phyloP scores from a whole-genome alignment of 2,797 vertebrate species.

The Notolepis coatsorum region DNA sequence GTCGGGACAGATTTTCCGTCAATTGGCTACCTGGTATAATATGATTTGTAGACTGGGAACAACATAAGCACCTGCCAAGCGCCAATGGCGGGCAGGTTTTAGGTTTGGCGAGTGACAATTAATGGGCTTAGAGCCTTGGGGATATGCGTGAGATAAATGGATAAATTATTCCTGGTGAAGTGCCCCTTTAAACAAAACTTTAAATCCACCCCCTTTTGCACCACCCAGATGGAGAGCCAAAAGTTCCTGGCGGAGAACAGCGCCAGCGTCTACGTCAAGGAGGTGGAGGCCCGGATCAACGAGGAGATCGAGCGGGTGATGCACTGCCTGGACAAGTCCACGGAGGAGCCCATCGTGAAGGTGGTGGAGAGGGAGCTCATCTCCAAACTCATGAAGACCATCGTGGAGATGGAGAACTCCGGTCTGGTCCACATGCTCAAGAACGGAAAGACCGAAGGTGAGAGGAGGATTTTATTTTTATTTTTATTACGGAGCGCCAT shows the following conservation, averaged over 20 bases:
- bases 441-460: conserved; percentile 98
- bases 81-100: no score
- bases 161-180: no score
- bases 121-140: no score
- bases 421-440: conserved; percentile 98
- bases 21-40: no score
- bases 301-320: conserved; percentile 98
- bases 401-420: conserved; percentile 99
- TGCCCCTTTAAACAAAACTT: no score
- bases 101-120: no score
- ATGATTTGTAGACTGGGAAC: no score
- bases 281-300: conserved; percentile 98
- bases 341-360: conserved; percentile 97
- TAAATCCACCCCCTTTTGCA: no score
- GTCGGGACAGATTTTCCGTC: no score
- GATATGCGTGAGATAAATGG: no score
- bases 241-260: conserved; percentile 98
- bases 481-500: no score
- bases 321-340: conserved; percentile 98
- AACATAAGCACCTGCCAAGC: no score
- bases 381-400: conserved; percentile 99
- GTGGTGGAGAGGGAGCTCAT: conserved; percentile 98
- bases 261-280: conserved; percentile 98
- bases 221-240: conserved; percentile 98
- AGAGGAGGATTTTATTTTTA: neutral